Evolutionary conservation across 92 coral and sea anemone species (phyloP).

Genomic region (Siderastrea siderea): DNA sequence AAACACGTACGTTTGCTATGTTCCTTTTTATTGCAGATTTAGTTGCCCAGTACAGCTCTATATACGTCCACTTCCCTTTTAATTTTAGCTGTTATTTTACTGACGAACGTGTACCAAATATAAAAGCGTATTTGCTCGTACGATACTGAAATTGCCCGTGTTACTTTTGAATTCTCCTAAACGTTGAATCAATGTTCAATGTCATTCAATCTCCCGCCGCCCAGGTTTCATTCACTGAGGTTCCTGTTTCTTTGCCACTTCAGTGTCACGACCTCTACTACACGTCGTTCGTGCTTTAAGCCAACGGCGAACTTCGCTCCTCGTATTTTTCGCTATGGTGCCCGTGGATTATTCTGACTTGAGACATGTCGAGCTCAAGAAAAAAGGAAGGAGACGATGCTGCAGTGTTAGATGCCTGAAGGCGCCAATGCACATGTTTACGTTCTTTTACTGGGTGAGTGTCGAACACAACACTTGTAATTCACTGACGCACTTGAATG

Average conservation of each 20-base stretch:
- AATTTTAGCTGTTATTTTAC: no score
- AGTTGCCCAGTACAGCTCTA: no score
- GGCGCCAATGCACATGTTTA: conserved; percentile 84
- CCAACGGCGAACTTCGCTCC: not conserved
- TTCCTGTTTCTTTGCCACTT: not conserved
- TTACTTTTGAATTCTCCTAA: not conserved
- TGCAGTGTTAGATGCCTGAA: conserved; percentile 84
- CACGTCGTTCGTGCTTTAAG: not conserved
- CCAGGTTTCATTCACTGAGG: not conserved
- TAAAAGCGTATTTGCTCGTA: not conserved
- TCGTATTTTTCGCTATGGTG: conserved; percentile 1
- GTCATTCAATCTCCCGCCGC: not conserved
- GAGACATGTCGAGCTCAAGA: conserved; percentile 37
- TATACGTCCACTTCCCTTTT: no score
- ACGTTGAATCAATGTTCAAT: not conserved
- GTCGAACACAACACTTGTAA: not conserved
- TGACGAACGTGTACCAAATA: no score
- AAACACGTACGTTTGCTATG: no score
- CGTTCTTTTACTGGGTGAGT: conserved; percentile 93
- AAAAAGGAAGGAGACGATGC: conserved; percentile 67
- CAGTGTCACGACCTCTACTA: not conserved
- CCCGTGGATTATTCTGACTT: conserved; percentile 33
- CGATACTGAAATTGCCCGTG: not conserved
- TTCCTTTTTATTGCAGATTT: no score
- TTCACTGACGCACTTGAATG: not conserved